Percentiles rank a stretch among this genome's conserved stretches.
Conservation (phyloP, 92 coral and sea anemone species). For the Plumapathes pennacea region DNA sequence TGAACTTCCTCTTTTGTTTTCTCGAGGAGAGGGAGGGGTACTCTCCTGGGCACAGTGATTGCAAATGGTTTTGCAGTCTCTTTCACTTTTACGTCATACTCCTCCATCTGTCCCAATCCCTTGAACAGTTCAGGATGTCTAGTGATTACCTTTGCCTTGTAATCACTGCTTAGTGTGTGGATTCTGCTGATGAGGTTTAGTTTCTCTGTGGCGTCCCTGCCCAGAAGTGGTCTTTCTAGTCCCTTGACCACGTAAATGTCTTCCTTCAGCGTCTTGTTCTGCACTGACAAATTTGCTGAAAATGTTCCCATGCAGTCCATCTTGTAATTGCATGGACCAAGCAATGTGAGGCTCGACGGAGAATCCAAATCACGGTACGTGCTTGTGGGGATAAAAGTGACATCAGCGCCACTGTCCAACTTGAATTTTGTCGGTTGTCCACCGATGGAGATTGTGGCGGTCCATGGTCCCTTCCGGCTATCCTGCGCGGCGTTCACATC, state of each 20-base stretch:
- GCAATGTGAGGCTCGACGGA: constrained; percentile 9
- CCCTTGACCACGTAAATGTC: constrained; percentile 20
- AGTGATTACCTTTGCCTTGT: constrained; percentile 8
- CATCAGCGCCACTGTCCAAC: constrained; percentile 22
- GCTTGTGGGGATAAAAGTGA: not conserved
- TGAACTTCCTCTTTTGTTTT: constrained; percentile 33
- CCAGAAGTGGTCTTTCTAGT: constrained; percentile 50
- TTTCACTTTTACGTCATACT: constrained; percentile 38
- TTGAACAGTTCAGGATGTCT: constrained; percentile 50
- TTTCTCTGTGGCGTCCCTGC: constrained; percentile 30
- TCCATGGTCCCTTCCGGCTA: constrained; percentile 13
- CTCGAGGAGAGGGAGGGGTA: constrained; percentile 26
- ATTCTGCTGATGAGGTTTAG: constrained; percentile 31
- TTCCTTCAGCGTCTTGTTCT: too few relatives aligned
- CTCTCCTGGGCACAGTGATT: constrained; percentile 29
- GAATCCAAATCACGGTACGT: not conserved
- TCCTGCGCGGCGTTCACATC: constrained; percentile 19
- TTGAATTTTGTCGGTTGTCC: constrained; percentile 5
- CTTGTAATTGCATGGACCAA: constrained; percentile 27
- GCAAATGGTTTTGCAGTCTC: constrained; percentile 45
- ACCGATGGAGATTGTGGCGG: not conserved
- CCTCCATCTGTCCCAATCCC: constrained; percentile 50
- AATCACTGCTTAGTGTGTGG: constrained; percentile 10
- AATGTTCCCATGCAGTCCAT: constrained; percentile 23
- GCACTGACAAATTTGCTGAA: constrained; percentile 7